Evolutionary conservation across 2,797 vertebrate species (phyloP).

Genomic region (Loris lydekkerianus): DNA sequence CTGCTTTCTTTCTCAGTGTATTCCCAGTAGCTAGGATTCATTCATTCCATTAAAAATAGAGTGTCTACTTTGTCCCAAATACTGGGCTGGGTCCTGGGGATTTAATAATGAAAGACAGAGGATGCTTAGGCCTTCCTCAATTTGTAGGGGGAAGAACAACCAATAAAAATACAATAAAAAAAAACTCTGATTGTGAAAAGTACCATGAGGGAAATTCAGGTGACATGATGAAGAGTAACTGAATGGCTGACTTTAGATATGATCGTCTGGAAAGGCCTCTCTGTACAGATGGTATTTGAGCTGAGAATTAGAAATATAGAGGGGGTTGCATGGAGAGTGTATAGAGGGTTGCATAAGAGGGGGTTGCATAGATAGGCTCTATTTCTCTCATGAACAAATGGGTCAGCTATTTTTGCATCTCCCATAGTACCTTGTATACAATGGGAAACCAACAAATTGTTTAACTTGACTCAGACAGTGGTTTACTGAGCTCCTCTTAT

Average conservation of each 20-base stretch:
- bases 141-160: not conserved
- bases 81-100: not conserved
- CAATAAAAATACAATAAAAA: not conserved
- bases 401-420: not conserved
- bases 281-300: not conserved
- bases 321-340: not conserved
- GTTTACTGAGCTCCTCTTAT: not conserved
- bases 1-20: not conserved
- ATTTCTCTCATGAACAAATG: not conserved
- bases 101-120: not conserved
- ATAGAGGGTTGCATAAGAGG: not conserved
- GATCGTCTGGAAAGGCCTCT: not conserved
- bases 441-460: not conserved
- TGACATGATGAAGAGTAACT: not conserved
- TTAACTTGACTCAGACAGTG: conserved; percentile 16
- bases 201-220: not conserved
- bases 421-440: not conserved
- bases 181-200: not conserved
- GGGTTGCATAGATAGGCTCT: not conserved
- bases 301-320: not conserved
- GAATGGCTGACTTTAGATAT: not conserved
- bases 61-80: not conserved
- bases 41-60: not conserved
- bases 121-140: not conserved
- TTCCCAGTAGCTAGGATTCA: not conserved